Conservation (phyloP, 2,888 invertebrate species). For the Papilio demoleus region DNA sequence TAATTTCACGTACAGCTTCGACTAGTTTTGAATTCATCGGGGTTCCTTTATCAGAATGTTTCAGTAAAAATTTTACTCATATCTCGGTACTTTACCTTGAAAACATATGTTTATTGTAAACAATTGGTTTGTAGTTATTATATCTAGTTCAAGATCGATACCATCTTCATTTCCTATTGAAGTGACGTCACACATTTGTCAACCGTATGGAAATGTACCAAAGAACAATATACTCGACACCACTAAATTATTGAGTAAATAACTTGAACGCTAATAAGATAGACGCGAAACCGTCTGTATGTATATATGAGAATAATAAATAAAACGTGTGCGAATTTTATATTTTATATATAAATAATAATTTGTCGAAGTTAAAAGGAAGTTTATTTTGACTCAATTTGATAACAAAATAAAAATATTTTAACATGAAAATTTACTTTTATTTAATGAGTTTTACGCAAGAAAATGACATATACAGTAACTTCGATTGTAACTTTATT, state of each 20-base stretch:
- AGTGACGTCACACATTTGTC: conserved; percentile 45
- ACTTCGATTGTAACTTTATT: too few relatives aligned
- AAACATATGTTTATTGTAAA: background rate
- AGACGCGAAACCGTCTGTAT: conserved; percentile 58
- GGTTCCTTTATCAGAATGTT: too few relatives aligned
- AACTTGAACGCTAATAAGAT: conserved; percentile 62
- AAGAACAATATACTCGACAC: conserved; percentile 62
- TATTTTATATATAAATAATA: conserved; percentile 62
- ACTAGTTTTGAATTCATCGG: too few relatives aligned
- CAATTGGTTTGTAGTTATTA: conserved; percentile 8
- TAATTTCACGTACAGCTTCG: too few relatives aligned
- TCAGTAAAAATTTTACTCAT: background rate
- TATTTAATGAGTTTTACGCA: too few relatives aligned
- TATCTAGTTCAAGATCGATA: conserved; percentile 30
- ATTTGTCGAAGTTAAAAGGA: conserved; percentile 1
- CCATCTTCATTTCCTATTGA: conserved; percentile 42
- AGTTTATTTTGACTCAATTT: background rate
- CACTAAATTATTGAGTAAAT: conserved; percentile 66
- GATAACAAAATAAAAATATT: background rate
- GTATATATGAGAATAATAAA: conserved; percentile 59
- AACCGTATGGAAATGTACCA: conserved; percentile 64
- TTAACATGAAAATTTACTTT: too few relatives aligned
- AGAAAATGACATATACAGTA: too few relatives aligned
- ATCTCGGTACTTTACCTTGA: background rate
- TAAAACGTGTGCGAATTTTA: conserved; percentile 56